Evolutionary conservation across 2,888 invertebrate species (phyloP), one percentile per base, ranked within the genome.

Genomic region (Notodonta ziczac): DNA sequence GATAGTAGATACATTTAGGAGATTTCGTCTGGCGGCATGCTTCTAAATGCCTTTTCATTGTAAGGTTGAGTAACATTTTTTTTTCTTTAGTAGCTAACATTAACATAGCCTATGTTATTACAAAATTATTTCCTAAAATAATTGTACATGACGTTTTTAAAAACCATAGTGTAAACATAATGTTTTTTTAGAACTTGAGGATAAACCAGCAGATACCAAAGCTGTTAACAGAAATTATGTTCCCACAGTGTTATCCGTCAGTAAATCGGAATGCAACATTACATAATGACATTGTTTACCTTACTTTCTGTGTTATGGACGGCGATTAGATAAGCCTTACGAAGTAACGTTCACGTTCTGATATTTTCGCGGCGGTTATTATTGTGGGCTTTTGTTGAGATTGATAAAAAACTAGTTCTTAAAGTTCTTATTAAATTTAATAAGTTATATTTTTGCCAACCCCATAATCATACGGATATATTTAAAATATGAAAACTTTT

Each of bases 201-300:
- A 24, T 24, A 24, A 24, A 44, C 56, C 40, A 44, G 56, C 44
- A 24, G 56, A 42, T 44, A 24, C 24, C 12, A 56, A 44, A 24
- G 56, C 12, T n/a, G 56, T 56, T 44, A 44, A 24, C 44, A 24
- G 42, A 24, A 5, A 12, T 44, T 42, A 32, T 54, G 24, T 61
- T 62, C 55, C 55, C 67, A 59, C 57, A 62, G 40, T n/a, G 8
- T 62, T 62, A 67, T 67, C 65, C 58, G 54, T 60, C 55, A 56
- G 58, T 56, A 56, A 58, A 62, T 67, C 59, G 63, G 53, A 53
- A 58, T 66, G 61, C 54, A 52, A 50, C 58, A 54, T 65, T 67
- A 62, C 60, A 62, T 62, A 62, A 65, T 62, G 35, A 46, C 57
- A 64, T 67, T 53, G 60, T 53, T 58, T 56, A 42, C 48, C 35